These are phyloP conservation scores for Ceratina japonica DNA, from an alignment of 1,140 invertebrate species.

Conservation along the genomic window DNA sequence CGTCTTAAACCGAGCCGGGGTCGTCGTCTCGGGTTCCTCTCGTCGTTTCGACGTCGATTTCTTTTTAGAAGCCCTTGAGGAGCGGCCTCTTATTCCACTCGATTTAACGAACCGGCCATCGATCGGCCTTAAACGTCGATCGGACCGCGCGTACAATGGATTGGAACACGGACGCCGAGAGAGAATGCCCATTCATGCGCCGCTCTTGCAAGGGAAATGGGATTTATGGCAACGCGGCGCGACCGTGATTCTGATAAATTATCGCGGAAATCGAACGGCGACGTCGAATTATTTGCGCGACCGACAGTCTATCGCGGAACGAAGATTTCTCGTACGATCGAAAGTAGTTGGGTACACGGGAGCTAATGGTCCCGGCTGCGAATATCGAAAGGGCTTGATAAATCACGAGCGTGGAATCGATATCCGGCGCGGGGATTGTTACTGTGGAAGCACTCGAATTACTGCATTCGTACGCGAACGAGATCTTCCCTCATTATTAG, in stretches of 20 bases:
- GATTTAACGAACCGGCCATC: slow-evolving; percentile 39
- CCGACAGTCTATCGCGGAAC: neutral
- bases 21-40: neutral
- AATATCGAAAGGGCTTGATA: neutral
- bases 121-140: slow-evolving; percentile 24
- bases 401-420: neutral
- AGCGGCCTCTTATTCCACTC: slow-evolving; percentile 32
- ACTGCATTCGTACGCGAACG: neutral
- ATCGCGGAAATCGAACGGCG: neutral
- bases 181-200: slow-evolving; percentile 1
- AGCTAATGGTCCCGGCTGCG: neutral
- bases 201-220: neutral
- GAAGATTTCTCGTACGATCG: neutral
- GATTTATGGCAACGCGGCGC: slow-evolving; percentile 10
- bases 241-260: slow-evolving; percentile 1
- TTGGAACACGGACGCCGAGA: neutral
- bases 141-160: neutral
- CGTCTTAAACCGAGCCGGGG: slow-evolving; percentile 13
- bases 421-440: neutral
- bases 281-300: neutral
- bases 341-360: neutral
- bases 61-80: slow-evolving; percentile 5
- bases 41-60: neutral
- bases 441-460: neutral
- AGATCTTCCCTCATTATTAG: too few relatives aligned